Conservation (phyloP, 1,140 invertebrate genomes). For the Hirudo medicinalis region DNA sequence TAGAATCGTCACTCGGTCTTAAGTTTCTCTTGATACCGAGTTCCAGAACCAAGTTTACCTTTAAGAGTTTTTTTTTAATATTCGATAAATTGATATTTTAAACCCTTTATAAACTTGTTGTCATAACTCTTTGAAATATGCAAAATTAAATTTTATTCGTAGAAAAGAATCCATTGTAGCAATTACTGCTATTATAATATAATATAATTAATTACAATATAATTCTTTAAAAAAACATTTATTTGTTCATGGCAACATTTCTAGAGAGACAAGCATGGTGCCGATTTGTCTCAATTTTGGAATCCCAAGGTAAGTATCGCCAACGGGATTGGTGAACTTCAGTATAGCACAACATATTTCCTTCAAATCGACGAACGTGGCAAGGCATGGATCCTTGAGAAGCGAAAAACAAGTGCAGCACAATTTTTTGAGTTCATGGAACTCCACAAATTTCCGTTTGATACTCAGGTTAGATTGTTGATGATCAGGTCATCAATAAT, state of each 20-base stretch:
- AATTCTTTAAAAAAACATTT: no score
- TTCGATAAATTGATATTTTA: no score
- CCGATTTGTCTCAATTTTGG: background rate
- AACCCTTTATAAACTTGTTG: no score
- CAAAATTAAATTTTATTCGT: no score
- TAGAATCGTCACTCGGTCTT: no score
- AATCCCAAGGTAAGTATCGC: conserved; percentile 7
- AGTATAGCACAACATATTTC: conserved; percentile 27
- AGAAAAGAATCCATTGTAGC: no score
- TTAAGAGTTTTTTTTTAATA: no score
- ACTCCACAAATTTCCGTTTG: conserved; percentile 39
- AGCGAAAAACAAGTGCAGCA: conserved; percentile 34
- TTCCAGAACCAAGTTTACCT: no score
- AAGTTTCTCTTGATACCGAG: no score
- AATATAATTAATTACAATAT: no score
- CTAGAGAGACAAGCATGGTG: background rate
- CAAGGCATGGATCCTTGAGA: conserved; percentile 35
- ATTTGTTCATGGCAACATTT: background rate
- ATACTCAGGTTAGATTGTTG: conserved; percentile 33
- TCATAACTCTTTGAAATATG: no score
- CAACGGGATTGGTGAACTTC: background rate
- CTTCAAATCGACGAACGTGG: conserved; percentile 34
- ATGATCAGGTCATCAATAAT: background rate
- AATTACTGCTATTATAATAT: no score
- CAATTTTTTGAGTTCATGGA: conserved; percentile 39